Evolutionary conservation across 2,113 vertebrate species (phyloP).

Genomic region (Cyprinus carpio): DNA sequence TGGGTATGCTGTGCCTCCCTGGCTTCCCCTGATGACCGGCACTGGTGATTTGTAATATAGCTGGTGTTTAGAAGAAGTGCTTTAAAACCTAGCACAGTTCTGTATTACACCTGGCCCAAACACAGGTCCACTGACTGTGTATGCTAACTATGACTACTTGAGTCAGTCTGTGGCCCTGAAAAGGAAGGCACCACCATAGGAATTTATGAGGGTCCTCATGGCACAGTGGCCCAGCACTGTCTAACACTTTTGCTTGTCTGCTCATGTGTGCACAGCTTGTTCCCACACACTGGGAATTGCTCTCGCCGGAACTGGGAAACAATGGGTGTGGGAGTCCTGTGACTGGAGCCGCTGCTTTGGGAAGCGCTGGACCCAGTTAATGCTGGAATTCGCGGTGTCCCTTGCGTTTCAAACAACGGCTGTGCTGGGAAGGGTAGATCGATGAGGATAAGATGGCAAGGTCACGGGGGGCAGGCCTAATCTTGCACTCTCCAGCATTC

Average conservation of each 20-base stretch:
- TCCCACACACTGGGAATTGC: constrained; percentile 71
- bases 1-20: no score
- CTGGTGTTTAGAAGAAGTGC: background rate
- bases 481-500: constrained; percentile 72
- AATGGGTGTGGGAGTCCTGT: constrained; percentile 62
- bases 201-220: constrained; percentile 66
- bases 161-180: background rate
- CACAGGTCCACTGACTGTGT: constrained; percentile 44
- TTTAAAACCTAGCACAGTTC: background rate
- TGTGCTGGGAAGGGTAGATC: constrained; percentile 57
- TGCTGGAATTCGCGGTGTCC: constrained; percentile 65
- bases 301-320: constrained; percentile 66
- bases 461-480: constrained; percentile 55
- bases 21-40: no score
- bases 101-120: constrained; percentile 7
- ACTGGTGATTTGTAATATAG: background rate
- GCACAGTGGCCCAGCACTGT: constrained; percentile 61
- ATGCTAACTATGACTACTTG: constrained; percentile 61
- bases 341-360: constrained; percentile 62
- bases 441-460: constrained; percentile 39
- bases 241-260: constrained; percentile 55
- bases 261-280: constrained; percentile 58
- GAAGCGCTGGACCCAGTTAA: constrained; percentile 66
- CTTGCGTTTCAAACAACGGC: constrained; percentile 68
- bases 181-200: constrained; percentile 53